Evolutionary conservation across 2,113 vertebrate genomes (phyloP).

Genomic region (Nasalis larvatus): DNA sequence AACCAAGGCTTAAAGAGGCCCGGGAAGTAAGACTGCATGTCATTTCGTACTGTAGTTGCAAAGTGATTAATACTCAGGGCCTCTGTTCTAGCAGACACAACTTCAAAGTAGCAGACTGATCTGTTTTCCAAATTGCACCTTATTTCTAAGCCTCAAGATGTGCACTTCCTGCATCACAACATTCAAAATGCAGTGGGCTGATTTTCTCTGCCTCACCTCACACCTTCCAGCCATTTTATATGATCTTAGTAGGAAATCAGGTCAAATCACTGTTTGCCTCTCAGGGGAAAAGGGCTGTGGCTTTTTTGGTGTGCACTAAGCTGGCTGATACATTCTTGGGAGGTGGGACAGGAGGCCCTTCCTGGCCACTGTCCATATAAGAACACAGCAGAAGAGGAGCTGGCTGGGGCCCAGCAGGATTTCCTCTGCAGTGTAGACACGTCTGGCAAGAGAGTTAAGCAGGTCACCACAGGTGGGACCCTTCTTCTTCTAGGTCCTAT

Average conservation of each 20-base stretch:
- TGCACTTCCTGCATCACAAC: neutral
- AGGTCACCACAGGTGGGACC: neutral
- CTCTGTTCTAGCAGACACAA: neutral
- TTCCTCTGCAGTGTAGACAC: neutral
- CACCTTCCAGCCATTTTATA: neutral
- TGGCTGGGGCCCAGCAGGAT: constrained; percentile 4
- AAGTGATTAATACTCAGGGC: neutral
- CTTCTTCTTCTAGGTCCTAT: neutral
- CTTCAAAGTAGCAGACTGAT: neutral
- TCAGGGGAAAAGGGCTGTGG: neutral
- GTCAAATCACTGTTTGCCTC: neutral
- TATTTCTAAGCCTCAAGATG: neutral
- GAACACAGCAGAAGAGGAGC: neutral
- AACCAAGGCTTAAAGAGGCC: neutral
- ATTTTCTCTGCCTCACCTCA: neutral
- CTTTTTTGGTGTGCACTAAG: neutral
- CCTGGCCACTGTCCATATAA: neutral
- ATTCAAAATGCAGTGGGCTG: neutral
- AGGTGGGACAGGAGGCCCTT: neutral
- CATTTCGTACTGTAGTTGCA: neutral
- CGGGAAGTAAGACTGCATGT: neutral
- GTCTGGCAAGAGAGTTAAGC: constrained; percentile 22
- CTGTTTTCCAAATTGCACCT: neutral
- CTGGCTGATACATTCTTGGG: neutral
- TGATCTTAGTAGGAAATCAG: neutral